Evolutionary conservation across 35 echinoderm and acorn worm species (phyloP), one percentile per base, ranked within the genome.

Genomic region (Heliocidaris tuberculata): DNA sequence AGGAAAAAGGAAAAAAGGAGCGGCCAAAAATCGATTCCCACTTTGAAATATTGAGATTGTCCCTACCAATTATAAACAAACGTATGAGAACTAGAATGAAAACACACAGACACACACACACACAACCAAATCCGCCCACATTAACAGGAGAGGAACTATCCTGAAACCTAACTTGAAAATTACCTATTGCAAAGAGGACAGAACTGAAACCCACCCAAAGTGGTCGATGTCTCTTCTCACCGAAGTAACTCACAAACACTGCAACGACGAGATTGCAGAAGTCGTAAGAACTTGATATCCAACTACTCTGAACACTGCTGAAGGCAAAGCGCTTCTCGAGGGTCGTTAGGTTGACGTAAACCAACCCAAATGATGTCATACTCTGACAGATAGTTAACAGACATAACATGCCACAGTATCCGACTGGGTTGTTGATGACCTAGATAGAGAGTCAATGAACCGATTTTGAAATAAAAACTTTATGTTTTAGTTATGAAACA

Each of bases 271-370:
- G 35, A 31, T 47, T 78, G 16, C 49, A 70, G 54, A 94, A 71
- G 93, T 94, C 93, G 65, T 94, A 94, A 24, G 60, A 31, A 48
- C 93, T 94, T 24, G 70, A 59, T 47, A 94, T 59, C 7, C 54
- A 29, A 31, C 93, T 60, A 5, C 49, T 94, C 47, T 59, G 54
- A 9, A 78, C 60, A 48, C 93, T 94, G 32, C 29, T 59, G 13
- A 94, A 78, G 32, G n/a, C 15, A 60, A 94, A 94, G 8, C 93
- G 93, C 32, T 94, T 94, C 93, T 94, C 93, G 5, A 94, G 54
- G 59, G 93, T 70, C 49, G 93, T 60, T 0, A 94, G 59, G 9
- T 85, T 85, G 93, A 94, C 60, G 65, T 94, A 94, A 60, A 94
- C 93, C 5, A 94, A 85, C 9, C 93, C 93, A 85, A 70, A 70